A percentile compares a stretch with the other conserved stretches of the same genome.
Conservation (phyloP, 1,140 invertebrate species). For the Rhagoletis zephyria region DNA sequence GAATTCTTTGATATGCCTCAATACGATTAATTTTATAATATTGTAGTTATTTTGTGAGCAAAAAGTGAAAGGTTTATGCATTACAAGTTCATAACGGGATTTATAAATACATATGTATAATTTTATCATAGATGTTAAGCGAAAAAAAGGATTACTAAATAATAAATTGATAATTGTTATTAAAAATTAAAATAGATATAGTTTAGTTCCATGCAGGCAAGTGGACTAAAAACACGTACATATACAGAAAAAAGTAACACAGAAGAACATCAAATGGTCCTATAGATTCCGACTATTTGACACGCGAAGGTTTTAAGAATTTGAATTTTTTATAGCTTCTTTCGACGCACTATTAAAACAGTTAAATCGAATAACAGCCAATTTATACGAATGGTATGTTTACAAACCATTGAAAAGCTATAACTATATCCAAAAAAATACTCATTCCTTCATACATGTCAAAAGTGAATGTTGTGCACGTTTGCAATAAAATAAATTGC, state of each 20-base stretch:
- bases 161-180: conserved; percentile 30
- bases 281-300: too few species aligned
- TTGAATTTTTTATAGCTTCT: too few species aligned
- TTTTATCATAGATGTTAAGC: conserved; percentile 13
- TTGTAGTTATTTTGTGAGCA: background rate
- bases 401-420: too few species aligned
- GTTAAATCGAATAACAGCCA: too few species aligned
- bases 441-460: too few species aligned
- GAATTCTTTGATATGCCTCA: background rate
- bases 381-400: too few species aligned
- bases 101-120: background rate
- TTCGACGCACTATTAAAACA: too few species aligned
- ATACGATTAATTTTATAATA: background rate
- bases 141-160: background rate
- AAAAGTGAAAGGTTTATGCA: background rate
- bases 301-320: too few species aligned
- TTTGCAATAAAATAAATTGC: too few species aligned
- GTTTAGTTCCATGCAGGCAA: background rate
- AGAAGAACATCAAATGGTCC: too few species aligned
- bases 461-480: too few species aligned
- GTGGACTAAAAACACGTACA: background rate
- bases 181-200: conserved; percentile 3
- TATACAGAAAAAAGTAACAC: background rate
- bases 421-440: too few species aligned
- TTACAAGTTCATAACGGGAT: background rate